Evolutionary conservation across 2,113 vertebrate genomes (phyloP).

Genomic region (Engystomops pustulosus): DNA sequence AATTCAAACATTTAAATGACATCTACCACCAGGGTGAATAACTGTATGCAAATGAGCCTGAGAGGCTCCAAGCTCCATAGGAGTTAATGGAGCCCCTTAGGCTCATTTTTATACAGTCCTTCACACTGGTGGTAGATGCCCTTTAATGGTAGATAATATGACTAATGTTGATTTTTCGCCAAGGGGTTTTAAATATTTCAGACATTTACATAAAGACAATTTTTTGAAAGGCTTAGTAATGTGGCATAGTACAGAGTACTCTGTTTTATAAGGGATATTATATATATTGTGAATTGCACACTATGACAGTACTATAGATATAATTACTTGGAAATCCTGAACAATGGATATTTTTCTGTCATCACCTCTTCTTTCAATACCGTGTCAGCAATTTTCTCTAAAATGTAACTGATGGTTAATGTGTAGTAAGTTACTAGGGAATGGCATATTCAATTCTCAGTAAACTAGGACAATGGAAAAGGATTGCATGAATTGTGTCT

Average conservation of each 20-base stretch:
- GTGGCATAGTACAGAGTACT: not conserved
- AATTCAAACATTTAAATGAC: too few relatives aligned
- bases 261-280: not conserved
- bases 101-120: too few relatives aligned
- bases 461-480: not conserved
- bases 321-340: conserved; percentile 7
- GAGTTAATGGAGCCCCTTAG: too few relatives aligned
- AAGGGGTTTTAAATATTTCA: too few relatives aligned
- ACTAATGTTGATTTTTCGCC: too few relatives aligned
- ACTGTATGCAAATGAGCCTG: too few relatives aligned
- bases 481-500: not conserved
- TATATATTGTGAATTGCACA: not conserved
- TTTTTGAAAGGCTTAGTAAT: too few relatives aligned
- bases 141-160: too few relatives aligned
- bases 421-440: not conserved
- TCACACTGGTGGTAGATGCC: too few relatives aligned
- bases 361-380: conserved; percentile 33
- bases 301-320: not conserved
- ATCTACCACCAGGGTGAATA: too few relatives aligned
- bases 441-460: not conserved
- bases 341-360: not conserved
- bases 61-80: too few relatives aligned
- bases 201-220: too few relatives aligned
- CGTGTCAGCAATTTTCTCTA: not conserved
- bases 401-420: not conserved